Evolutionary conservation across 2,113 vertebrate genomes (phyloP), one percentile per base, ranked within the genome.

Genomic region (Paramormyrops kingsleyae): DNA sequence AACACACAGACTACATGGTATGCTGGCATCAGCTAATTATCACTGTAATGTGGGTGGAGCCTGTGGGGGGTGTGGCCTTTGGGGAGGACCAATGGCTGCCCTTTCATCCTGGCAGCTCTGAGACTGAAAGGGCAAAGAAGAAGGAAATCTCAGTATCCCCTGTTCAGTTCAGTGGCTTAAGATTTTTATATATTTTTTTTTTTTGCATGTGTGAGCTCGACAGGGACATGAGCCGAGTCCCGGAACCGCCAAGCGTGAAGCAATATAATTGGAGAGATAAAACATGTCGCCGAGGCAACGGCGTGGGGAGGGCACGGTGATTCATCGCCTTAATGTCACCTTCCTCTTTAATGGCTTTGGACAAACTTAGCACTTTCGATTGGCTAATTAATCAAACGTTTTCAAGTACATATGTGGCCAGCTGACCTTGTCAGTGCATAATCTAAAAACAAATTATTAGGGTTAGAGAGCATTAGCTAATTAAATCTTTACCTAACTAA

Each of bases 1-100:
- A 94, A 94, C 95, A 95, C 95, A 96, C 95, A 96, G 95, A 96
- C 95, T 95, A 95, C 95, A 96, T 95, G 95, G 96, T 95, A 96
- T 94, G 95, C 94, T 93, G 93, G 95, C 96, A 95, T 96, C 94
- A 95, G 93, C 93, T 93, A 85, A 89, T 91, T 90, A 91, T 89
- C 86, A 74, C 66, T 88, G 87, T 7, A 13, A 17, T n/a, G n/a
- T 31, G n/a, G 84, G 84, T 47, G n/a, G 46, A 53, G 85, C 49
- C 17, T 35, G 85, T 31, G 49, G 15, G n/a, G 50, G 85, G 85
- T 53, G 85, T 87, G 83, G 83, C 74, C 44, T 24, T 35, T 6
- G 46, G 13, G 12, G 47, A 31, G n/a, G 19, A 49, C 15, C 47
- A 24, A 66, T 21, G 8, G 80, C 39, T 9, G 27, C 42, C 44